Evolutionary conservation across 2,113 vertebrate species (phyloP).

Genomic region (Eretmochelys imbricata): DNA sequence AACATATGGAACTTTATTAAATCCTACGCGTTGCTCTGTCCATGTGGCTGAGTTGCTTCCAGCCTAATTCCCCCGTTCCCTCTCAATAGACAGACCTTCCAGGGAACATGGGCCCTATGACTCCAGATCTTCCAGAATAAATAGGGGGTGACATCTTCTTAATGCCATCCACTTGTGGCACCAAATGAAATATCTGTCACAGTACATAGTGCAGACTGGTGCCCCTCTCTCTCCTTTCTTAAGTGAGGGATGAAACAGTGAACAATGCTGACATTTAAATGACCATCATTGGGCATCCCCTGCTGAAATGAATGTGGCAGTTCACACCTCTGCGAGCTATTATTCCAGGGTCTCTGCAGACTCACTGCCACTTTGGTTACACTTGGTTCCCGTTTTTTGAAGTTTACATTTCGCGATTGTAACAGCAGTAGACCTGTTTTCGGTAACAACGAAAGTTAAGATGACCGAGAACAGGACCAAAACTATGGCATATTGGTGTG

Average conservation of each 20-base stretch:
- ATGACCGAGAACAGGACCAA: not conserved
- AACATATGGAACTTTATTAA: too few relatives aligned
- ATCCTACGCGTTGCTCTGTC: too few relatives aligned
- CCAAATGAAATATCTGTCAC: accelerated
- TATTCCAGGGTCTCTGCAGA: not conserved
- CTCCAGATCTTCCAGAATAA: too few relatives aligned
- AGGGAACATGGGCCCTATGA: too few relatives aligned
- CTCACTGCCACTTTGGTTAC: not conserved
- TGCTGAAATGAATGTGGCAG: not conserved
- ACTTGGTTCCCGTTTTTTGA: not conserved
- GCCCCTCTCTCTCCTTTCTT: too few relatives aligned
- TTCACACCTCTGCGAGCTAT: not conserved
- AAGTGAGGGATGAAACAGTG: too few relatives aligned
- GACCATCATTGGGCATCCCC: not conserved
- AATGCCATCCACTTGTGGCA: not conserved
- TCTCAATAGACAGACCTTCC: too few relatives aligned
- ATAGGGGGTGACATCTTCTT: not conserved
- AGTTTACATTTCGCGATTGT: not conserved
- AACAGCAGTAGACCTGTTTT: not conserved
- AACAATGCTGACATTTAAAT: not conserved
- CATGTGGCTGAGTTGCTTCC: too few relatives aligned
- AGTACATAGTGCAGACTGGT: not conserved
- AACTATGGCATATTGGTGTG: not conserved
- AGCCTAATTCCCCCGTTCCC: too few relatives aligned
- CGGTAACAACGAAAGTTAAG: not conserved